These are phyloP conservation scores for Neoarius graeffei DNA, from an alignment of 2,113 vertebrate genomes.

Conservation along the genomic window DNA sequence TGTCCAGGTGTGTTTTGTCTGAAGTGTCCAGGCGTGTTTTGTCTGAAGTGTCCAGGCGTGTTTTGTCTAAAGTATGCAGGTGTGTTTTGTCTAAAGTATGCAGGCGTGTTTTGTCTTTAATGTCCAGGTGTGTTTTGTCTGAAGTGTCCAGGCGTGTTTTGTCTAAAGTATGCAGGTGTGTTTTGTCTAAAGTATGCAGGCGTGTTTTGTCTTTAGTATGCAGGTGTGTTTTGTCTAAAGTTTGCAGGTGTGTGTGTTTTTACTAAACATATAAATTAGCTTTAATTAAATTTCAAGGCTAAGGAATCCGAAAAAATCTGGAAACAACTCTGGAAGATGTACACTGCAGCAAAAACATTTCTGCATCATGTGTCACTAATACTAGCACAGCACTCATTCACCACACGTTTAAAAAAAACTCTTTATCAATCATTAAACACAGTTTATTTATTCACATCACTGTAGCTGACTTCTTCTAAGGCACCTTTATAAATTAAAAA, in stretches of 20 bases:
- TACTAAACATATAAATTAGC: neutral
- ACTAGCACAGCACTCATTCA: neutral
- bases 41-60: neutral
- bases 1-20: neutral
- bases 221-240: neutral
- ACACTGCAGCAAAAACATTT: neutral
- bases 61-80: neutral
- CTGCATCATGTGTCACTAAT: neutral
- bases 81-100: neutral
- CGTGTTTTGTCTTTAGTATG: neutral
- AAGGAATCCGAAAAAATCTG: neutral
- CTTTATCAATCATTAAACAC: neutral
- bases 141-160: neutral
- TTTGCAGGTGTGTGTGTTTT: neutral
- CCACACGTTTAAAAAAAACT: neutral
- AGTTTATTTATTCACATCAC: neutral
- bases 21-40: neutral
- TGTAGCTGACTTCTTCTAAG: conserved; percentile 3
- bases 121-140: neutral
- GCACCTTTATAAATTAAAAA: neutral
- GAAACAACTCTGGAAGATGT: neutral
- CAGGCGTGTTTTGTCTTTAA: too few species aligned
- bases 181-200: neutral
- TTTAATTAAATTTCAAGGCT: neutral
- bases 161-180: neutral